Evolutionary conservation across 2,888 invertebrate genomes (phyloP).

Genomic region (Sphinx pinastri): DNA sequence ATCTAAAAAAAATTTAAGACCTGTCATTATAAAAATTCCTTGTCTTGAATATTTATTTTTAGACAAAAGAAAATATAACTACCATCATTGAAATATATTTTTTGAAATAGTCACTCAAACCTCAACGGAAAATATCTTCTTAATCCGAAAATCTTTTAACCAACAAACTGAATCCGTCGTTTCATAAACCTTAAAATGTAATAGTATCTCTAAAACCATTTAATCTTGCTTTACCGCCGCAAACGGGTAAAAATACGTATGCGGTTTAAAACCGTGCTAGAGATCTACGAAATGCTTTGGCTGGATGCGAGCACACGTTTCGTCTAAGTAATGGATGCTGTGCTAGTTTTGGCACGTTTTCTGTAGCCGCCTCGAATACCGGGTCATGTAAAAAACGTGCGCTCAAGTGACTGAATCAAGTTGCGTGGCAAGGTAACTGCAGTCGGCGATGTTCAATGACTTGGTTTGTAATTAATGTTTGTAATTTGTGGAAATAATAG

Average conservation of each 20-base stretch:
- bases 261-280: conserved; percentile 20
- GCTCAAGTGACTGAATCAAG: conserved; percentile 12
- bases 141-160: neutral
- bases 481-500: too few relatives aligned
- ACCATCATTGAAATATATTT: too few relatives aligned
- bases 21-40: too few relatives aligned
- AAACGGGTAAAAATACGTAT: conserved; percentile 19
- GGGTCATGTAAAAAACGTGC: conserved; percentile 21
- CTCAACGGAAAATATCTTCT: too few relatives aligned
- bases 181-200: conserved; percentile 4
- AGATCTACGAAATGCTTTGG: conserved; percentile 24
- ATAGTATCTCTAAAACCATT: conserved; percentile 18
- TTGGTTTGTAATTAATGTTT: too few relatives aligned
- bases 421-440: neutral
- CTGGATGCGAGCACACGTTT: conserved; percentile 23
- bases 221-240: conserved; percentile 10
- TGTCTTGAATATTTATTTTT: too few relatives aligned
- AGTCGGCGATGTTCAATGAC: neutral
- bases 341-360: conserved; percentile 25
- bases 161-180: neutral
- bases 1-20: too few relatives aligned
- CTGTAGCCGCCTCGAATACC: conserved; percentile 20
- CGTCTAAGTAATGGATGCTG: conserved; percentile 22
- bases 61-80: too few relatives aligned
- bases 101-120: too few relatives aligned